Conservation (phyloP, 1,140 invertebrate species). For the Lucilia cuprina region DNA sequence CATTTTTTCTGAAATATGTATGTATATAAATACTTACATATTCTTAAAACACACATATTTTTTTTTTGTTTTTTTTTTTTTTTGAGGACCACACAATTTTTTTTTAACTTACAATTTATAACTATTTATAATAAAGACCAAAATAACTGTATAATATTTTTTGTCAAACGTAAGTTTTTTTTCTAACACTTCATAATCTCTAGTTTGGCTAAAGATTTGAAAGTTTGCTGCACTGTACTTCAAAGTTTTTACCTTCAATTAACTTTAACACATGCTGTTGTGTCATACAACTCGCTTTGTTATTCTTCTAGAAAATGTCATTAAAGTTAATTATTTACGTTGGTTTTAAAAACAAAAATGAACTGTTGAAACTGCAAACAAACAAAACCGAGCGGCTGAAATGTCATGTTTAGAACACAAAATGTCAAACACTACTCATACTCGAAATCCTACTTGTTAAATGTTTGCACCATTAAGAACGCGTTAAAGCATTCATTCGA, state of each 20-base stretch:
- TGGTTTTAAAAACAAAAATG: background rate
- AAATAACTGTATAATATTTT: too few species aligned
- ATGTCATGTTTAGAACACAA: background rate
- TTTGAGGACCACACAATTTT: background rate
- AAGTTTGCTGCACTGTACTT: background rate
- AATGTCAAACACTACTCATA: background rate
- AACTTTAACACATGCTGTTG: background rate
- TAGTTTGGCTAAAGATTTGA: too few species aligned
- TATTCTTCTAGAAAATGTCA: background rate
- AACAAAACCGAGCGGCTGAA: too few species aligned
- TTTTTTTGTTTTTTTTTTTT: background rate
- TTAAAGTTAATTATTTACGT: conserved; percentile 9
- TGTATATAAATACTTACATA: background rate
- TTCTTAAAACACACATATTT: background rate
- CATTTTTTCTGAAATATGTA: background rate
- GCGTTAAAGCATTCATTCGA: conserved; percentile 10
- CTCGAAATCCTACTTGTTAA: background rate
- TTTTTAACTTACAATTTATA: too few species aligned
- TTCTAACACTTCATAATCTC: too few species aligned
- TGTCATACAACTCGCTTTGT: background rate
- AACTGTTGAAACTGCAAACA: background rate
- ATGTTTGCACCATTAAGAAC: conserved; percentile 1
- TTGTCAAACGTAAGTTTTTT: too few species aligned
- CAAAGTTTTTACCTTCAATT: background rate
- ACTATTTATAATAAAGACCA: too few species aligned